These are phyloP conservation scores for Rhadinocentrus ornatus DNA, from an alignment of 2,797 vertebrate species.

Conservation along the genomic window DNA sequence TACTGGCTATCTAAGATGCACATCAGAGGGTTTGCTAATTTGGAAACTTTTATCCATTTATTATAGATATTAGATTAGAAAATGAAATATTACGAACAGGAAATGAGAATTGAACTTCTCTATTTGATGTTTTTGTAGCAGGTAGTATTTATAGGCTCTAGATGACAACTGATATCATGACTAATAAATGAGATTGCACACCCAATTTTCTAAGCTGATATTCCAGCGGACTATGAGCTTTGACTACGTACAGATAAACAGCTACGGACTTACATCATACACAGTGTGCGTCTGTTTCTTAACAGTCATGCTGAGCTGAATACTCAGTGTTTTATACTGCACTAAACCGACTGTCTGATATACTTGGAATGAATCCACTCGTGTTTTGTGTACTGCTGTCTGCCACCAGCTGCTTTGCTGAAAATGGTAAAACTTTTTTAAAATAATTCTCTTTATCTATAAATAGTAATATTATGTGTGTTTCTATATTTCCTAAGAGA, in stretches of 20 bases:
- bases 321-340: neutral
- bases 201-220: conserved; percentile 9
- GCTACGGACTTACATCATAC: neutral
- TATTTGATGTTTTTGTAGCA: neutral
- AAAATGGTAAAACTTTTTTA: conserved; percentile 41
- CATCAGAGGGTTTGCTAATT: neutral
- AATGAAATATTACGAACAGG: neutral
- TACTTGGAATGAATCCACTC: conserved; percentile 42
- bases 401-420: conserved; percentile 44
- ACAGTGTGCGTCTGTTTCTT: neutral
- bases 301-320: conserved; percentile 2
- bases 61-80: neutral
- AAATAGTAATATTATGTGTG: neutral
- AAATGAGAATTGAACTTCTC: neutral
- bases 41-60: neutral
- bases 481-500: neutral
- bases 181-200: conserved; percentile 21
- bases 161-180: neutral
- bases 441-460: neutral
- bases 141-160: neutral
- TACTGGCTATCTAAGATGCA: neutral
- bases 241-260: conserved; percentile 10
- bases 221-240: conserved; percentile 46
- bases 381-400: conserved; percentile 44
- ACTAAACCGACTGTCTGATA: neutral